Conservation (phyloP, 2,888 invertebrate genomes). For the Heliconius ismenius region DNA sequence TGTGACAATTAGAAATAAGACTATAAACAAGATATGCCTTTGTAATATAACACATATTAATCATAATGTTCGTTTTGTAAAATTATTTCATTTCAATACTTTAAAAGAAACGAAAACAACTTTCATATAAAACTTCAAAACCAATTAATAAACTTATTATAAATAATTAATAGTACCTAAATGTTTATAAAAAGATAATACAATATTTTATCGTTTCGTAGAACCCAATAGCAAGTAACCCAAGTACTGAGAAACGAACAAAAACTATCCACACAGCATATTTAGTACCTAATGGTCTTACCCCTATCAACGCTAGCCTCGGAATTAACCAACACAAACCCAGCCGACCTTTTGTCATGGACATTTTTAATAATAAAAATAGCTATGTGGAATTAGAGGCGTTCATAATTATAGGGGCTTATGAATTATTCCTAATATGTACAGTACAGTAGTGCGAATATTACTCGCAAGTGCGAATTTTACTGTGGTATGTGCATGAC, state of each 20-base stretch:
- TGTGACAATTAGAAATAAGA: neutral
- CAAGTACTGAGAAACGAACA: neutral
- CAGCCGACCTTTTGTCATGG: slow-evolving; percentile 38
- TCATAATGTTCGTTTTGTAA: no score
- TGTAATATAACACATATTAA: no score
- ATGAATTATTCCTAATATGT: neutral
- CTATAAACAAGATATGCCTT: neutral
- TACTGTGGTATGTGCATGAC: neutral
- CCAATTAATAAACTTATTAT: no score
- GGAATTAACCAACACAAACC: slow-evolving; percentile 25
- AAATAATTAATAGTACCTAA: no score
- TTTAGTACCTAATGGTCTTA: neutral
- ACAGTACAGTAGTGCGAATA: neutral
- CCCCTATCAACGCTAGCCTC: slow-evolving; percentile 38
- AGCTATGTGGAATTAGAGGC: slow-evolving; percentile 26
- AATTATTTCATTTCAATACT: no score
- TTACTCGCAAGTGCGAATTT: neutral
- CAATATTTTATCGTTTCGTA: neutral
- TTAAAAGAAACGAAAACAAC: no score
- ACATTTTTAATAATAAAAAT: slow-evolving; percentile 36
- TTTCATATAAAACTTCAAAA: no score
- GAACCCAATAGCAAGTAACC: neutral
- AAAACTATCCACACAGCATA: neutral
- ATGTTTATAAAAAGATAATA: neutral
- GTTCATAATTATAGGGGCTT: slow-evolving; percentile 39